phyloP scores from a whole-genome alignment of 1,140 invertebrate species.

The Drosophila pallidifrons region DNA sequence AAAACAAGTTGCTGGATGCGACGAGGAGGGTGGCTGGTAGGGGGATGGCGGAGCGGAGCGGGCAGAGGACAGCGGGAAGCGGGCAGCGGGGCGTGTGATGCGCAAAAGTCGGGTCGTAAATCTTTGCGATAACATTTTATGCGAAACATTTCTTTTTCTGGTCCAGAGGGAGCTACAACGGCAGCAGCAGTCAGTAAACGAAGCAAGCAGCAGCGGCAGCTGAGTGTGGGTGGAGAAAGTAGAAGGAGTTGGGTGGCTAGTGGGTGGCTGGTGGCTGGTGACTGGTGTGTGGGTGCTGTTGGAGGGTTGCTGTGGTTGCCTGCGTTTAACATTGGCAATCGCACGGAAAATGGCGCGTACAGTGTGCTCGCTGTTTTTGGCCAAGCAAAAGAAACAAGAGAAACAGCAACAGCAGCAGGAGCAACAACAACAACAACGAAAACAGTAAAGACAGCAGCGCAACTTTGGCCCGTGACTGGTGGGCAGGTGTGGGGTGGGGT shows the following conservation, averaged over 20 bases:
- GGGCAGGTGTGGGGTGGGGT: slow-evolving; percentile 56
- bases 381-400: slow-evolving; percentile 51
- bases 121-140: slow-evolving; percentile 85
- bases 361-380: slow-evolving; percentile 74
- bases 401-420: slow-evolving; percentile 37
- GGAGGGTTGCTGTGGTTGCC: slow-evolving; percentile 64
- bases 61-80: background rate
- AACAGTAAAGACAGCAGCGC: slow-evolving; percentile 31
- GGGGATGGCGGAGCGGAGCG: slow-evolving; percentile 2
- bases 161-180: slow-evolving; percentile 77
- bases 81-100: slow-evolving; percentile 76
- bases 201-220: slow-evolving; percentile 23
- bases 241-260: background rate
- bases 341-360: slow-evolving; percentile 82
- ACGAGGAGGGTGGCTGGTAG: slow-evolving; percentile 7
- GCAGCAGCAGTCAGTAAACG: slow-evolving; percentile 23
- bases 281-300: slow-evolving; percentile 27
- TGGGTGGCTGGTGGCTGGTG: background rate
- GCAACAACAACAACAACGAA: slow-evolving; percentile 38
- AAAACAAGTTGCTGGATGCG: slow-evolving; percentile 82
- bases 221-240: background rate
- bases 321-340: slow-evolving; percentile 78
- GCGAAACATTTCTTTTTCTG: slow-evolving; percentile 85
- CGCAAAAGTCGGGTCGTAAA: slow-evolving; percentile 85
- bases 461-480: slow-evolving; percentile 70